These are phyloP conservation scores for Lysiphlebus fabarum DNA, from an alignment of 1,140 invertebrate genomes.

Conservation along the genomic window DNA sequence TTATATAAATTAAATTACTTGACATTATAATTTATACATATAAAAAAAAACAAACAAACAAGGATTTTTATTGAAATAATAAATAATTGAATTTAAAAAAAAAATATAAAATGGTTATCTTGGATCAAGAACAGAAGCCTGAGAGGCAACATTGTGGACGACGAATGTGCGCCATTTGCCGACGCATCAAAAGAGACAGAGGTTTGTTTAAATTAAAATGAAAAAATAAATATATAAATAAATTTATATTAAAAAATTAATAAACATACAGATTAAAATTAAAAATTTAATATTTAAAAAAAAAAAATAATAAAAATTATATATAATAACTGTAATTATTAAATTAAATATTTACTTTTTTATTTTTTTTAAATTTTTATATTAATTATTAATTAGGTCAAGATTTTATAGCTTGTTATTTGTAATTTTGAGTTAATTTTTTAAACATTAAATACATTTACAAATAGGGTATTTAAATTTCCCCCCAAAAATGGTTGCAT, in stretches of 20 bases:
- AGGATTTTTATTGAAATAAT: conserved; percentile 3
- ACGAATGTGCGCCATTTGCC: conserved; percentile 55
- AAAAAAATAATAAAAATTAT: not conserved
- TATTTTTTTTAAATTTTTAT: too few relatives aligned
- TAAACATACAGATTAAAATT: conserved; percentile 2
- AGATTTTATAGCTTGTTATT: too few relatives aligned
- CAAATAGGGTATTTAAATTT: too few relatives aligned
- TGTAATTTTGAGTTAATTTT: too few relatives aligned
- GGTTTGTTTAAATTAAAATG: conserved; percentile 35
- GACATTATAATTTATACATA: not conserved
- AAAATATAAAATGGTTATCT: conserved; percentile 48
- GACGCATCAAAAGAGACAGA: conserved; percentile 53
- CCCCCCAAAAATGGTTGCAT: too few relatives aligned
- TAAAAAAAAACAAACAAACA: not conserved
- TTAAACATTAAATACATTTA: too few relatives aligned
- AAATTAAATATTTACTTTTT: too few relatives aligned
- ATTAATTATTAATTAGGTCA: too few relatives aligned
- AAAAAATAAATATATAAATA: too few relatives aligned
- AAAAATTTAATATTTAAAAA: too few relatives aligned
- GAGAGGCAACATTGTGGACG: conserved; percentile 52
- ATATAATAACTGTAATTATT: too few relatives aligned
- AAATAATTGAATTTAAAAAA: conserved; percentile 2
- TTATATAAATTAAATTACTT: too few relatives aligned
- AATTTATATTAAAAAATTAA: not conserved
- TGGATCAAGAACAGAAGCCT: conserved; percentile 53